Conservation (phyloP, 2,888 invertebrate genomes). For the Volucella inflata region DNA sequence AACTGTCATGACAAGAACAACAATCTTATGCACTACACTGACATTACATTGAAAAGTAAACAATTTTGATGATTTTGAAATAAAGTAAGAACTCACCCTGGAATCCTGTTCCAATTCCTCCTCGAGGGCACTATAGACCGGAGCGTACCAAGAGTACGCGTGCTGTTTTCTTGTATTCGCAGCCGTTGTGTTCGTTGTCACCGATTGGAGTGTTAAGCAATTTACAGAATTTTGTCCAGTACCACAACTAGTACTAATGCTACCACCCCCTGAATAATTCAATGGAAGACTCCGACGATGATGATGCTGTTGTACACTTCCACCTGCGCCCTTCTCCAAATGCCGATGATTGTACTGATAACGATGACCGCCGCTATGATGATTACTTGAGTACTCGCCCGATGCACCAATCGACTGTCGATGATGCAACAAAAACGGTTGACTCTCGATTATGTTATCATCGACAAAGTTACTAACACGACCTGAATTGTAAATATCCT, state of each 20-base stretch:
- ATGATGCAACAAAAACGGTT: constrained; percentile 59
- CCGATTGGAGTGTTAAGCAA: constrained; percentile 48
- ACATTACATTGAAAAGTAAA: too few relatives aligned
- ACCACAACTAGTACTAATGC: neutral
- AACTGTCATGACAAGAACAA: too few relatives aligned
- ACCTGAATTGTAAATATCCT: constrained; percentile 66
- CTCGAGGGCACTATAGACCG: constrained; percentile 83
- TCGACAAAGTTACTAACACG: constrained; percentile 62
- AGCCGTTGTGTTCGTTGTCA: constrained; percentile 78
- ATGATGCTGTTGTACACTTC: constrained; percentile 79
- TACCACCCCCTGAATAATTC: constrained; percentile 78
- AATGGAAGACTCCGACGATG: constrained; percentile 82
- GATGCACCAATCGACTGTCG: constrained; percentile 58
- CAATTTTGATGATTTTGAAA: neutral
- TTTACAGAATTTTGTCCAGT: constrained; percentile 45
- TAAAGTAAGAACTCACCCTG: constrained; percentile 79
- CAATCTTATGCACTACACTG: too few relatives aligned
- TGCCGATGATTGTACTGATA: constrained; percentile 51
- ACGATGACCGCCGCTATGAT: constrained; percentile 1
- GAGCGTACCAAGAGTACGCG: constrained; percentile 84
- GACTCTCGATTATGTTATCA: constrained; percentile 57
- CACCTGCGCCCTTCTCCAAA: constrained; percentile 57
- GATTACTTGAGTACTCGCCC: constrained; percentile 37
- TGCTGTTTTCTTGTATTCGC: constrained; percentile 82
- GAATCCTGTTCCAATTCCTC: constrained; percentile 84